A percentile compares a stretch with the other conserved stretches of the same genome.
Evolutionary conservation across 2,797 vertebrate genomes (phyloP).

Genomic region (Eulemur coronatus): DNA sequence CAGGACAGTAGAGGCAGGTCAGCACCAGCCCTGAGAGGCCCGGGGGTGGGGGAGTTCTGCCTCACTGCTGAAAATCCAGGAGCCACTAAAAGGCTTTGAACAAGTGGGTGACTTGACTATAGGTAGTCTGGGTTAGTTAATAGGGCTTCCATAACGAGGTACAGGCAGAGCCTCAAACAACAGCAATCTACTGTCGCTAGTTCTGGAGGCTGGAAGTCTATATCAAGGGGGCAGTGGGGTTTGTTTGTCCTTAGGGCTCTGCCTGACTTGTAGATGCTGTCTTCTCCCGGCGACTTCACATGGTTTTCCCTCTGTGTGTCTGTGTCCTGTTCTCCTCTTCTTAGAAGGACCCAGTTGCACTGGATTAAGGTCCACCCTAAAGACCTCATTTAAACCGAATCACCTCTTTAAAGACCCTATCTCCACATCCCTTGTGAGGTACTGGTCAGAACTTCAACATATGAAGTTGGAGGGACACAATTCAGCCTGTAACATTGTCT

Average conservation of each 20-base stretch:
- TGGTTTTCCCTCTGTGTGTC: not conserved
- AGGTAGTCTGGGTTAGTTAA: not conserved
- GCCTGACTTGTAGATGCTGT: not conserved
- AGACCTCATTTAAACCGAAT: not conserved
- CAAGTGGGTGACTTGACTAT: not conserved
- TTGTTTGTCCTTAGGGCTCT: not conserved
- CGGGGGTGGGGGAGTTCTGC: not conserved
- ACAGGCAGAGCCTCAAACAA: not conserved
- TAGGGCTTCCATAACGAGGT: not conserved
- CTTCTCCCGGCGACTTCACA: not conserved
- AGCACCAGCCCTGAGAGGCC: not conserved
- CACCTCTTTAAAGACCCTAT: not conserved
- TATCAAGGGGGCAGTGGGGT: not conserved
- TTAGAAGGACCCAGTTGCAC: not conserved
- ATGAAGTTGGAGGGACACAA: too few relatives aligned
- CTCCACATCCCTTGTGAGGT: not conserved
- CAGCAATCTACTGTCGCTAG: not conserved
- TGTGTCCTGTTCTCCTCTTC: not conserved
- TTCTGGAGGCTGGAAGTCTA: not conserved
- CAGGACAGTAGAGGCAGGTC: not conserved
- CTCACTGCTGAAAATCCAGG: not conserved
- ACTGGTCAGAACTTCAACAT: not conserved
- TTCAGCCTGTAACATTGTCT: not conserved
- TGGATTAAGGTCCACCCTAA: not conserved
- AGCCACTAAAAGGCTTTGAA: not conserved